phyloP scores from a whole-genome alignment of 2,113 vertebrate species.

The Aphyosemion australe region DNA sequence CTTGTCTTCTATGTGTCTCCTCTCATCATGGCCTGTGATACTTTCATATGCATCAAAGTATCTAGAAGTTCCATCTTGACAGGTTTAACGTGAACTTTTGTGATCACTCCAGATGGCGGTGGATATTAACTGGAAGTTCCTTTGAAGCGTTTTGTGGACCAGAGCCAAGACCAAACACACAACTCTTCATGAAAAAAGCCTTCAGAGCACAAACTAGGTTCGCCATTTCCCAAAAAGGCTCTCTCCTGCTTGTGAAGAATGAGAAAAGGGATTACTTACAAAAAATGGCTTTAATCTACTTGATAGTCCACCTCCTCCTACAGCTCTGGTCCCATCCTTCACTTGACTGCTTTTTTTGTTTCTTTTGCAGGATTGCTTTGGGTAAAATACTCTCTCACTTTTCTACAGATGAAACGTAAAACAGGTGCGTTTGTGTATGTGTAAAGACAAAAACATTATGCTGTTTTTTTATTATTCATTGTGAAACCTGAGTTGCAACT shows the following conservation, averaged over 20 bases:
- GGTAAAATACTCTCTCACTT: not conserved
- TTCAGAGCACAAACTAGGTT: conserved; percentile 33
- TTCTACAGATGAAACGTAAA: not conserved
- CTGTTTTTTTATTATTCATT: too few species aligned
- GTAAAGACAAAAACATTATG: too few species aligned
- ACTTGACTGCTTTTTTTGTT: not conserved
- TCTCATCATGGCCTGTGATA: conserved; percentile 1
- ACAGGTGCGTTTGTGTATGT: not conserved
- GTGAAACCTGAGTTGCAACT: too few species aligned
- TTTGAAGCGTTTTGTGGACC: conserved; percentile 32
- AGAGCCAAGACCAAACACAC: conserved; percentile 36
- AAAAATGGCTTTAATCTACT: conserved; percentile 32
- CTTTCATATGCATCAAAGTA: conserved; percentile 1
- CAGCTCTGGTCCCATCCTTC: conserved; percentile 2
- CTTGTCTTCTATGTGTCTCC: not conserved
- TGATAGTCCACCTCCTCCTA: conserved; percentile 9
- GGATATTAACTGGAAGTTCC: conserved; percentile 23
- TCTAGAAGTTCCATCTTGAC: not conserved
- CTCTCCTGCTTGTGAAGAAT: conserved; percentile 24
- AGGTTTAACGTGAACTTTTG: not conserved
- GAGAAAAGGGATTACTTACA: conserved; percentile 43
- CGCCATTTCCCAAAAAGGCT: conserved; percentile 47
- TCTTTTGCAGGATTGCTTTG: not conserved
- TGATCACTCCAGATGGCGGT: not conserved
- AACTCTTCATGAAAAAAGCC: conserved; percentile 28